Base-by-base conservation (phyloP, 2,797 vertebrate genomes). In the Myripristis murdjan region DNA sequence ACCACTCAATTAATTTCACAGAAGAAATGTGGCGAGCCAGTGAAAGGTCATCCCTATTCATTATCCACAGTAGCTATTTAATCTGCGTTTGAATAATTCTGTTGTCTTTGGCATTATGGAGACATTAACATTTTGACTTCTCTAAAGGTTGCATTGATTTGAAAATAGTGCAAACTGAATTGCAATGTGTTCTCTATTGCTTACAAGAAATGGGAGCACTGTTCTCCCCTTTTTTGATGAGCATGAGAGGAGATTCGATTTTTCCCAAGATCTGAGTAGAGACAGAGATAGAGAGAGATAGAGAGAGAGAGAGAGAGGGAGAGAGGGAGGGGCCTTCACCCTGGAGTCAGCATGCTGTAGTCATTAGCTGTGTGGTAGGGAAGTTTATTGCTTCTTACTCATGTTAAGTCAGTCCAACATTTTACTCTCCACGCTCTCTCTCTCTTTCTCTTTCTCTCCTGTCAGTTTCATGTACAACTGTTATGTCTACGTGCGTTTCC, bases 331-430 rank as follows among this genome's bases (percentile, higher is more conserved):
- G 47, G 16, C 71, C 64, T 1, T 54, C 33, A 56, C 55, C 70
- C 68, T 79, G 41, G 55, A 70, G 79, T 78, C 58, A 22, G 71
- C 89, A 90, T 87, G 85, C 69, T 91, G 83, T 80, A 90, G 76
- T 82, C 86, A 90, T 92, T 91, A 91, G 77, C 84, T 81, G 62
- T 90, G 86, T 75, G 85, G 84, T 80, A 65, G 73, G 61, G 60
- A 83, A 66, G 73, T 90, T 91, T 92, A 90, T 88, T 88, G 82
- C 87, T 79, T 87, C 83, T 76, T 79, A 86, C 82, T 89, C 37
- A 26, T 85, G 86, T 89, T 80, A 85, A 86, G 87, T 90, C 90
- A 89, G 81, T 91, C 88, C 86, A 89, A 85, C 85, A 86, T 82
- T 84, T 84, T 64, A 49, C 70, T 81, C 62, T 79, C 66, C 39